These are phyloP conservation scores for Neotoma lepida DNA, from an alignment of 2,113 vertebrate species.

Conservation along the genomic window DNA sequence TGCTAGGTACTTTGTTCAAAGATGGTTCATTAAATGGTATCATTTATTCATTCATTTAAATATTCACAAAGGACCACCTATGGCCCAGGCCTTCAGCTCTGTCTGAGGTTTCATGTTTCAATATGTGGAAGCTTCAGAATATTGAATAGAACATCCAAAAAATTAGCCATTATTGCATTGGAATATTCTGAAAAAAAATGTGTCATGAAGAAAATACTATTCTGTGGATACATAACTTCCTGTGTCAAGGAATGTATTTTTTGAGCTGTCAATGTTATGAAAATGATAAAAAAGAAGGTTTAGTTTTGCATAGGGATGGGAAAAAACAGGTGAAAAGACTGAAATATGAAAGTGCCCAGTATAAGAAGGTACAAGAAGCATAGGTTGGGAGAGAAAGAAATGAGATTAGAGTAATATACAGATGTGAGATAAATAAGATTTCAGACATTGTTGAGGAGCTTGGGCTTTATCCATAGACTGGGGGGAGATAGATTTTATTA, in stretches of 20 bases:
- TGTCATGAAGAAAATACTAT: not conserved
- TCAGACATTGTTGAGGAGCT: not conserved
- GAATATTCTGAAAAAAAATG: not conserved
- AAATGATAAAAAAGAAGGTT: not conserved
- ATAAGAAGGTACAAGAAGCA: not conserved
- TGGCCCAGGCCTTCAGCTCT: not conserved
- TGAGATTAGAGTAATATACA: not conserved
- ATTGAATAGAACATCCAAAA: not conserved
- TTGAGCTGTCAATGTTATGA: not conserved
- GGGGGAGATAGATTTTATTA: not conserved
- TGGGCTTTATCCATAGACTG: not conserved
- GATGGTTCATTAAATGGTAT: conserved; percentile 21
- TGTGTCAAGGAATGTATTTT: not conserved
- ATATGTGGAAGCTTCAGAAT: not conserved
- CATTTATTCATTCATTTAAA: conserved; percentile 35
- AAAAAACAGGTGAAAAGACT: not conserved
- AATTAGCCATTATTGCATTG: not conserved
- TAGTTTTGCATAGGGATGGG: not conserved
- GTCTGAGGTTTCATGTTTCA: not conserved
- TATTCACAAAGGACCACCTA: not conserved
- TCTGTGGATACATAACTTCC: not conserved
- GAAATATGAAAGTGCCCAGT: not conserved
- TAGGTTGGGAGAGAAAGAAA: not conserved
- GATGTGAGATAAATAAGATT: not conserved
- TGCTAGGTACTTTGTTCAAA: not conserved